A percentile compares a stretch with the other conserved stretches of the same genome.
phyloP scores from a whole-genome alignment of 2,888 invertebrate species.

The Nomada ferruginata region DNA sequence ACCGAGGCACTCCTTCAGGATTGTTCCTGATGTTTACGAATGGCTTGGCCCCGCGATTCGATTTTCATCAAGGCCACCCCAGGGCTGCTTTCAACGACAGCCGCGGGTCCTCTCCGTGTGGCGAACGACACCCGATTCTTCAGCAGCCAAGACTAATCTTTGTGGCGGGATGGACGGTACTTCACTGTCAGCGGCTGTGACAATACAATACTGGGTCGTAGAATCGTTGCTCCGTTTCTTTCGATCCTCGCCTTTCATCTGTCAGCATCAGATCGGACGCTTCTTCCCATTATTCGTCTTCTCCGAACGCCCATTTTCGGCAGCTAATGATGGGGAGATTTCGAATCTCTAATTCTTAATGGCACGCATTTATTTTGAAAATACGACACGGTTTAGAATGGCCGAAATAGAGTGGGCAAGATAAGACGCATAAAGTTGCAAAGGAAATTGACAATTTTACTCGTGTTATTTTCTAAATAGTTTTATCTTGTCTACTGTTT shows the following conservation, averaged over 20 bases:
- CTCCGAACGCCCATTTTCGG: neutral
- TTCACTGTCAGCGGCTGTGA: constrained; percentile 67
- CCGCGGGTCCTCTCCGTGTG: constrained; percentile 45
- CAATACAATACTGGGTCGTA: constrained; percentile 62
- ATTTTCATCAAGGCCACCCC: constrained; percentile 49
- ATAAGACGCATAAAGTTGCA: no score
- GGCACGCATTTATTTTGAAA: neutral
- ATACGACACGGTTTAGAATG: no score
- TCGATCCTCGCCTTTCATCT: constrained; percentile 55
- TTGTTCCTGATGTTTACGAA: constrained; percentile 56
- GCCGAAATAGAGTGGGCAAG: no score
- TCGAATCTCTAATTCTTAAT: neutral
- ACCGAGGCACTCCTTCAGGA: constrained; percentile 9
- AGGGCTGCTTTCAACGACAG: constrained; percentile 37
- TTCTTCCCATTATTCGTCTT: constrained; percentile 55
- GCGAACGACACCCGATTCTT: constrained; percentile 64
- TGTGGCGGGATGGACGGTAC: constrained; percentile 63
- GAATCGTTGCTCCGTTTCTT: constrained; percentile 58
- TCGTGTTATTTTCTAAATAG: no score
- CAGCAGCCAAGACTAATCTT: constrained; percentile 68
- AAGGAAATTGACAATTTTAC: no score
- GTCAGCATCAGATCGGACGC: constrained; percentile 60
- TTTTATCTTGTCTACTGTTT: no score
- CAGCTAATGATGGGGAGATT: constrained; percentile 2
- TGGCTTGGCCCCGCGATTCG: constrained; percentile 37